Evolutionary conservation across 1,140 invertebrate species (phyloP).

Genomic region (Philotrypesis tridentata): DNA sequence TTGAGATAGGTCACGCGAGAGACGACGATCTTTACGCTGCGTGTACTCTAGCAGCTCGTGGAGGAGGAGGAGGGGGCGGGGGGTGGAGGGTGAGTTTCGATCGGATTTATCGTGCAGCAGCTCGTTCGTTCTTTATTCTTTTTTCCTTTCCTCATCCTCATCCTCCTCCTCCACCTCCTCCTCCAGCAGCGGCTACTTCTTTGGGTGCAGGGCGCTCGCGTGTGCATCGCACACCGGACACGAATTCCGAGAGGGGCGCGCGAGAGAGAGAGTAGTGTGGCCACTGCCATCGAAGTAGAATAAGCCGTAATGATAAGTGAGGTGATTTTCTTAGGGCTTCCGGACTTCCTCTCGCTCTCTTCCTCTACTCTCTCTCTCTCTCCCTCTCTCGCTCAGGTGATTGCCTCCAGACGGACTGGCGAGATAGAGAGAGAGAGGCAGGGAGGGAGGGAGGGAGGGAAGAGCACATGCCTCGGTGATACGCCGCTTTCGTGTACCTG

Average conservation of each 20-base stretch:
- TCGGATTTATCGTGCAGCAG: background rate
- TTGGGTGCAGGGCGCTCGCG: background rate
- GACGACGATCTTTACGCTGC: background rate
- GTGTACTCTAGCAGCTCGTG: background rate
- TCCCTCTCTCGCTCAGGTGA: conserved; percentile 27
- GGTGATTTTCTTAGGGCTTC: conserved; percentile 48
- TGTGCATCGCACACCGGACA: background rate
- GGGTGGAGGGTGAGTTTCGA: background rate
- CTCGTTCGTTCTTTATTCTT: background rate
- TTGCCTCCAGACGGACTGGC: conserved; percentile 11
- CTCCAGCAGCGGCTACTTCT: no score
- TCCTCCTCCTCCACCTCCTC: no score
- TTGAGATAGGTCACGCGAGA: conserved; percentile 55
- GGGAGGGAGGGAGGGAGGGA: background rate
- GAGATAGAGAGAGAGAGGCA: background rate
- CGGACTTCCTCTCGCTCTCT: conserved; percentile 29
- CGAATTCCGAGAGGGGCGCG: background rate
- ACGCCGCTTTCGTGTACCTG: conserved; percentile 11
- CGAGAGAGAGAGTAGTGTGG: background rate
- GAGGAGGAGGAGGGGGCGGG: no score
- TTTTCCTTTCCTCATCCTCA: background rate
- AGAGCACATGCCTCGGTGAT: conserved; percentile 3
- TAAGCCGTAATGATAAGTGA: conserved; percentile 53
- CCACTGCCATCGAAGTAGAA: background rate
- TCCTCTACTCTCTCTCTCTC: conserved; percentile 6